phyloP scores from a whole-genome alignment of 1,140 invertebrate species.

The Panonychus citri region DNA sequence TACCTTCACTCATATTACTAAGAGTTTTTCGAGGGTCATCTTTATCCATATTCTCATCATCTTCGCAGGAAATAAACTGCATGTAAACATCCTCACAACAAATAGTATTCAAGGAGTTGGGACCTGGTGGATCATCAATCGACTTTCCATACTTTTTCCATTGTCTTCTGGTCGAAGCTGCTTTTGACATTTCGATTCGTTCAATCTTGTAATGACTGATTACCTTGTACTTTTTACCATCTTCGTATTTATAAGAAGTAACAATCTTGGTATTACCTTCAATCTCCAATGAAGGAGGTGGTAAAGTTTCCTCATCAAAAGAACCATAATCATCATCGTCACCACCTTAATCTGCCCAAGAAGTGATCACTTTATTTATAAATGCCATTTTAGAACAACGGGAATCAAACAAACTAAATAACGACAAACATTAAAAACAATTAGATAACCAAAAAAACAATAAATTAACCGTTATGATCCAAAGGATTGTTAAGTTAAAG shows the following conservation, averaged over 20 bases:
- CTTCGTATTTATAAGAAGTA: constrained; percentile 73
- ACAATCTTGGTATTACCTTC: constrained; percentile 72
- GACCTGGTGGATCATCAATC: constrained; percentile 66
- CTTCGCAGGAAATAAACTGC: constrained; percentile 33
- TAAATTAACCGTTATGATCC: too few relatives aligned
- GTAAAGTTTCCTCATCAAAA: neutral
- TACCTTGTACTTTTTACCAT: constrained; percentile 52
- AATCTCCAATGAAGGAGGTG: constrained; percentile 41
- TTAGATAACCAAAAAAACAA: too few relatives aligned
- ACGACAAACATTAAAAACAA: too few relatives aligned
- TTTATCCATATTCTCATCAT: constrained; percentile 15
- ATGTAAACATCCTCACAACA: constrained; percentile 87
- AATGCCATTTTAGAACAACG: too few relatives aligned
- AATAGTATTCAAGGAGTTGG: constrained; percentile 85
- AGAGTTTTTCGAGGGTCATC: constrained; percentile 28
- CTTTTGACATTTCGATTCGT: constrained; percentile 68
- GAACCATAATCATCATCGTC: neutral
- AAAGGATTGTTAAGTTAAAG: too few relatives aligned
- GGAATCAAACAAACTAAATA: too few relatives aligned
- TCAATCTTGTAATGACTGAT: constrained; percentile 76
- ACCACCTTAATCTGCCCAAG: constrained; percentile 10
- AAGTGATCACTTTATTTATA: neutral
- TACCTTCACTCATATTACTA: constrained; percentile 57
- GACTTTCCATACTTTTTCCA: constrained; percentile 88
- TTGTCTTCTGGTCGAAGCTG: constrained; percentile 67